These are phyloP conservation scores for Poeciliopsis turneri DNA, from an alignment of 2,797 vertebrate genomes.

Conservation along the genomic window DNA sequence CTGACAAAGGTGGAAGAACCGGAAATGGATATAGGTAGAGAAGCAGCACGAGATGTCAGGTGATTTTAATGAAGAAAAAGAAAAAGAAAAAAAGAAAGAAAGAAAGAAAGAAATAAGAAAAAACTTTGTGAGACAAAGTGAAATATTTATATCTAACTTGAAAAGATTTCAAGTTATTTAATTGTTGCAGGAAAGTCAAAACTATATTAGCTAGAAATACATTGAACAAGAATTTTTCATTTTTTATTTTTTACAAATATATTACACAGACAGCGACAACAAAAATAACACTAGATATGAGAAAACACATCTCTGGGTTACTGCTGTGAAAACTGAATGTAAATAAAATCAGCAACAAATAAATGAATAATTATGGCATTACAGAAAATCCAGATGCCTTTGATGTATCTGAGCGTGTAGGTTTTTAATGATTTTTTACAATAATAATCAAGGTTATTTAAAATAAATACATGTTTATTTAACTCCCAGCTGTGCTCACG, in stretches of 20 bases:
- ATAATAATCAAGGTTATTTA: neutral
- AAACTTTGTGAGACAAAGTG: neutral
- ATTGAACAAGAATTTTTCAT: neutral
- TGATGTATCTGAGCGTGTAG: neutral
- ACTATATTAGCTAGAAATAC: neutral
- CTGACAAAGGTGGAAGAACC: neutral
- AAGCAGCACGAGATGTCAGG: neutral
- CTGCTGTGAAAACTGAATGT: neutral
- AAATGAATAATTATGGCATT: neutral
- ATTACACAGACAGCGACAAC: neutral
- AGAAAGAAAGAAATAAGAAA: neutral
- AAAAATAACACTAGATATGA: neutral
- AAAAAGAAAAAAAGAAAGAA: too few relatives aligned
- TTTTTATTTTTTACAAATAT: neutral
- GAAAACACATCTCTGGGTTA: neutral
- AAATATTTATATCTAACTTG: neutral
- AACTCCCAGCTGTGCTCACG: neutral
- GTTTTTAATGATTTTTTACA: neutral
- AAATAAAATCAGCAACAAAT: neutral
- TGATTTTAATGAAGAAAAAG: neutral
- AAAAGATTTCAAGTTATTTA: neutral
- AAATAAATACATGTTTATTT: neutral
- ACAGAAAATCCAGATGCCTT: neutral
- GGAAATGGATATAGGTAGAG: neutral
- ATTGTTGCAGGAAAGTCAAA: neutral